A percentile compares a stretch with the other conserved stretches of the same genome.
Evolutionary conservation across 2,888 invertebrate genomes (phyloP).

Genomic region (Ephialtes manifestator): DNA sequence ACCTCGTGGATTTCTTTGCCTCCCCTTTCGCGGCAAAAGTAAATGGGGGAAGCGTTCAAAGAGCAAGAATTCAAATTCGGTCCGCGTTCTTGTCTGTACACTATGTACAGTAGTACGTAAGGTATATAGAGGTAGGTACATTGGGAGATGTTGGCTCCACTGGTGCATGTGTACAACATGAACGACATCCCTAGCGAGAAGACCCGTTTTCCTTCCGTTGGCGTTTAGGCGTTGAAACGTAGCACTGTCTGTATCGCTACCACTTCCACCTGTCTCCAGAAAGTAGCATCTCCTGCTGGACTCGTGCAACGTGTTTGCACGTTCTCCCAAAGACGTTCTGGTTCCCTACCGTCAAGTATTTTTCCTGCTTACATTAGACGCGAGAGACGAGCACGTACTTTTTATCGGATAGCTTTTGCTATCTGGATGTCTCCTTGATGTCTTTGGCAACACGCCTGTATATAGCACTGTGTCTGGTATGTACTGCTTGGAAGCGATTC

Average conservation of each 20-base stretch:
- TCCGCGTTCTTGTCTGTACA: slow-evolving; percentile 55
- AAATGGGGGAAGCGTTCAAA: slow-evolving; percentile 73
- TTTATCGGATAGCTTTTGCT: slow-evolving; percentile 43
- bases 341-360: slow-evolving; percentile 45
- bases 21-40: slow-evolving; percentile 70
- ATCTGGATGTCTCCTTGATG: slow-evolving; percentile 7
- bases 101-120: slow-evolving; percentile 16
- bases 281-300: slow-evolving; percentile 58
- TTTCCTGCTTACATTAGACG: slow-evolving; percentile 57
- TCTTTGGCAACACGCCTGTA: slow-evolving; percentile 23
- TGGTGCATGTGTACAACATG: slow-evolving; percentile 24
- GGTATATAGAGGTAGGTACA: slow-evolving; percentile 23
- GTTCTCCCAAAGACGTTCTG: slow-evolving; percentile 44
- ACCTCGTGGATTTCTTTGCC: slow-evolving; percentile 65
- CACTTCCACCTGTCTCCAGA: slow-evolving; percentile 50
- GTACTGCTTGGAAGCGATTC: slow-evolving; percentile 14
- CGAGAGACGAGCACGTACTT: slow-evolving; percentile 39
- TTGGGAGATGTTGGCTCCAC: slow-evolving; percentile 37
- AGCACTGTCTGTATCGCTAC: slow-evolving; percentile 40
- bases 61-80: slow-evolving; percentile 73
- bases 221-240: slow-evolving; percentile 48
- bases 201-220: slow-evolving; percentile 40
- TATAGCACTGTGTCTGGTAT: not conserved
- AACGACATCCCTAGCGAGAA: slow-evolving; percentile 31
- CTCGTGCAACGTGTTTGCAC: slow-evolving; percentile 68